Evolutionary conservation across 2,797 vertebrate genomes (phyloP).

Genomic region (Neosilurus mollespiculum): DNA sequence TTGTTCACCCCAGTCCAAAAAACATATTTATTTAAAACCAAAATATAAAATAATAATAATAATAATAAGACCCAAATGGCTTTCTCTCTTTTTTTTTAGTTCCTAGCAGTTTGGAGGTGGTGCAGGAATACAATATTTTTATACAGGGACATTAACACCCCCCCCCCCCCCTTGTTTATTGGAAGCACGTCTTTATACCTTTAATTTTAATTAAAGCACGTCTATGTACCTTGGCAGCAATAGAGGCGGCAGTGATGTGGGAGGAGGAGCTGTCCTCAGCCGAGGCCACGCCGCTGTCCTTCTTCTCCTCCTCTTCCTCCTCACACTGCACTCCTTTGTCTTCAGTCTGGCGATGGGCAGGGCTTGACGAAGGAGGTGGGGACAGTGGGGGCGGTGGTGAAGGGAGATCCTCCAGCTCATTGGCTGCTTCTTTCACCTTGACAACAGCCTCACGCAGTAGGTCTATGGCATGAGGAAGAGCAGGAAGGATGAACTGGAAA

Average conservation of each 20-base stretch:
- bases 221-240: slow-evolving; percentile 90
- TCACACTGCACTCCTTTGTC: slow-evolving; percentile 98
- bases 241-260: slow-evolving; percentile 95
- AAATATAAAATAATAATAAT: not conserved
- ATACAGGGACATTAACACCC: not conserved
- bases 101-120: not conserved
- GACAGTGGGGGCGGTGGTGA: slow-evolving; percentile 96
- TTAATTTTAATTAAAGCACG: not conserved
- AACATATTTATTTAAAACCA: not conserved
- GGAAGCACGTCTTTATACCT: no score
- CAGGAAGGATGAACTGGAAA: slow-evolving; percentile 99
- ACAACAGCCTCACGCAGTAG: slow-evolving; percentile 97
- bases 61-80: not conserved
- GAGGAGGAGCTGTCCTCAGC: slow-evolving; percentile 98
- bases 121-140: not conserved
- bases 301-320: slow-evolving; percentile 98
- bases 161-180: slow-evolving; percentile 22
- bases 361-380: slow-evolving; percentile 90
- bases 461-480: slow-evolving; percentile 98
- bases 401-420: slow-evolving; percentile 96
- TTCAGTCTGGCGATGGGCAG: slow-evolving; percentile 88
- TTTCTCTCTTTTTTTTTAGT: not conserved
- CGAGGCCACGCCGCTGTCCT: slow-evolving; percentile 97
- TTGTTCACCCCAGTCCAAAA: not conserved
- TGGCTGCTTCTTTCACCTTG: slow-evolving; percentile 95